A percentile compares a stretch with the other conserved stretches of the same genome.
Conservation (phyloP, 35 echinoderm and acorn worm species). For the Strongylocentrotus purpuratus region DNA sequence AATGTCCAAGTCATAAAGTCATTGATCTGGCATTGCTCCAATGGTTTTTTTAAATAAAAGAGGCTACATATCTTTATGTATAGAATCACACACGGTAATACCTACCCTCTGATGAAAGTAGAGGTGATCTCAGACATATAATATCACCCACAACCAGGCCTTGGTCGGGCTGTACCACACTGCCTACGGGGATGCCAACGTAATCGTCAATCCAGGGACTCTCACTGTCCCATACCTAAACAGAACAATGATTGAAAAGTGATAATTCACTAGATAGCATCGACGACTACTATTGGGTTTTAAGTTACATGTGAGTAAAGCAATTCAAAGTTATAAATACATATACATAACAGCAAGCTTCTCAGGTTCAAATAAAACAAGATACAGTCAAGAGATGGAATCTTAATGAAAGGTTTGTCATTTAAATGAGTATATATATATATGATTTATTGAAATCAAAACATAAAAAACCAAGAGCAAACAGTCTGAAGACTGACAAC, state of each 20-base stretch:
- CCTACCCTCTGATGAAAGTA: slow-evolving; percentile 74
- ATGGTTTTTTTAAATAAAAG: background rate
- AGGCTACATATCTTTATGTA: background rate
- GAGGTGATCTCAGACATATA: slow-evolving; percentile 67
- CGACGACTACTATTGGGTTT: background rate
- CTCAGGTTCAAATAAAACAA: no score
- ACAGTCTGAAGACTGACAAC: no score
- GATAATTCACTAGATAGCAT: background rate
- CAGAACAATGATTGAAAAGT: background rate
- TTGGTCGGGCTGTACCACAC: slow-evolving; percentile 70
- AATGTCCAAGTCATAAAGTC: background rate
- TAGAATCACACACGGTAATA: slow-evolving; percentile 5
- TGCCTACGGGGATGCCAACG: slow-evolving; percentile 84
- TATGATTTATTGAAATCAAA: no score
- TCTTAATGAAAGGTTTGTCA: no score
- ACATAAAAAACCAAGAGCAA: no score
- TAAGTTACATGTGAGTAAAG: no score
- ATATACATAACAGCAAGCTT: no score
- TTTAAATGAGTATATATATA: no score
- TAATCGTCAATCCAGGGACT: slow-evolving; percentile 93
- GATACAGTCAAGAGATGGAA: no score
- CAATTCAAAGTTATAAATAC: no score
- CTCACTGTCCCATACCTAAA: slow-evolving; percentile 89
- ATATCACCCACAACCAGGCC: slow-evolving; percentile 77
- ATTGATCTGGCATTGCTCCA: background rate